Base-by-base conservation (phyloP, 2,888 invertebrate genomes). In the Scrobipalpa atriplicella region DNA sequence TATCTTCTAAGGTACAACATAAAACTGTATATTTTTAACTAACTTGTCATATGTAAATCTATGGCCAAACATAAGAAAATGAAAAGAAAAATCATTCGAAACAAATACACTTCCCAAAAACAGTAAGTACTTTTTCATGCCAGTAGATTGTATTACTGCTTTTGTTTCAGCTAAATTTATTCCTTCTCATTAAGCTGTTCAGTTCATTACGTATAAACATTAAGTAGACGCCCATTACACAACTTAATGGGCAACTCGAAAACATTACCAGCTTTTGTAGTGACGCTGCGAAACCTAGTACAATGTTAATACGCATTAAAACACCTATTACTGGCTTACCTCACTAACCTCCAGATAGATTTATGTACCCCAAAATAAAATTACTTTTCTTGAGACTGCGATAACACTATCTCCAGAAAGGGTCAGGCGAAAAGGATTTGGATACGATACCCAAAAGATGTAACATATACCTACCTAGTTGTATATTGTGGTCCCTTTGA, bases 321-420 rank as follows among this genome's bases (percentile, higher is more conserved):
- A 38, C 58, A 38, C 58, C 58, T 58, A 58, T 58, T 58, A 58
- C 58, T 11, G 58, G 36, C 58, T 58, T 29, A 58, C 58, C 43
- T 39, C 62, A 62, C 52, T 52, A 38, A 29, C 63, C 64, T 5
- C 64, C 2, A 54, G 10, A 41, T 64, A 56, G 56, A 64, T 64
- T 64, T 64, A 64, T 64, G 64, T 56, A 56, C 56, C 41, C 64
- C 56, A 60, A 64, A 71, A 71, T 69, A 71, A 68, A 70, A 71
- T 72, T 71, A 72, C 73, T 72, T 73, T 71, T 64, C 72, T 67
- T 66, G 63, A 62, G 68, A 69, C 68, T 60, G 51, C 64, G 75
- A 75, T 75, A 74, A 71, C 71, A 71, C 69, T 74, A 74, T 74
- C 74, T 74, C 66, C 62, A 60, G 61, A 63, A 69, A 69, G 69